Evolutionary conservation across 2,888 invertebrate genomes (phyloP), one percentile per base, ranked within the genome.

Genomic region (Drosophila mimica): DNA sequence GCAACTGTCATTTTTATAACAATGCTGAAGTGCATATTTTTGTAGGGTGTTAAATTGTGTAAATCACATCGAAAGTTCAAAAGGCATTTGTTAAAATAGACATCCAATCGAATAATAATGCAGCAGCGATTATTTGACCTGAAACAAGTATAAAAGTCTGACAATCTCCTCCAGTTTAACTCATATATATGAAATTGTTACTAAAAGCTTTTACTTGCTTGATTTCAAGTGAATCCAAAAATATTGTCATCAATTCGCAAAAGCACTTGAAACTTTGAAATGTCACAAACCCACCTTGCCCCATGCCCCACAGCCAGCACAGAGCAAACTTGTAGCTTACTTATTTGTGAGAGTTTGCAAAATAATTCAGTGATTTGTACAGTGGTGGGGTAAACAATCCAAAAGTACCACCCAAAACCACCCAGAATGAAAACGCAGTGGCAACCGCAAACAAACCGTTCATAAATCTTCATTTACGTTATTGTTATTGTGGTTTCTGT

Each of bases 401-500:
- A 51, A 36, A 20, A 13, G 20, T 5, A 20, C 28, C 30, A 48
- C 20, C 40, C 1, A 25, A 43, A n/a, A 30, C 56, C 52, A 57
- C 43, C 34, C 51, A 28, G 40, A 28, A 15, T 59, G 28, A 62
- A 49, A 72, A 72, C 63, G 51, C 65, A 79, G 80, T 70, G 66
- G 72, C 76, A 80, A 80, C 72, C 71, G 73, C 85, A 76, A 87
- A 84, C 85, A 84, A 85, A 81, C 76, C 81, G 70, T 70, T 81
- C 83, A 84, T 89, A 88, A 87, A 87, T 87, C 88, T 89, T 87
- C 79, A 87, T 87, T 89, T 81, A 71, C 87, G 74, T 82, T 87
- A 88, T 82, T 83, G 76, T 80, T 86, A 79, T 83, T 76, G 79
- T 79, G 73, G 74, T 48, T 76, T 65, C 64, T 66, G 57, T 48